These are phyloP conservation scores for Opisthocomus hoazin DNA, from an alignment of 2,113 vertebrate genomes.

Conservation along the genomic window DNA sequence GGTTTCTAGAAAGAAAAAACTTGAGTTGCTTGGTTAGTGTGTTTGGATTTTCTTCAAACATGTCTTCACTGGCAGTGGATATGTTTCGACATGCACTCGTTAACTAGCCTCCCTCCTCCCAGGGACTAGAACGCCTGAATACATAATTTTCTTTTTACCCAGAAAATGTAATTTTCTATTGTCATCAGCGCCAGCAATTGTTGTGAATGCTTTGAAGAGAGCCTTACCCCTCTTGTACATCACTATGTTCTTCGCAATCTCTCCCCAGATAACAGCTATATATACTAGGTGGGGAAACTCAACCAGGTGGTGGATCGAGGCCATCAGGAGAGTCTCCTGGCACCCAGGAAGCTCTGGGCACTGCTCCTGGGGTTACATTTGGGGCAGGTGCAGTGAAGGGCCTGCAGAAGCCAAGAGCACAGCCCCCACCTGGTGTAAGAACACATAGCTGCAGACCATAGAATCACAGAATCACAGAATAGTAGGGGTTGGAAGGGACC, in stretches of 20 bases:
- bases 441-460: accelerated
- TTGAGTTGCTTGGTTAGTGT: not conserved
- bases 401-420: not conserved
- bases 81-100: accelerated
- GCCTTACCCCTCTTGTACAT: not conserved
- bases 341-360: not conserved
- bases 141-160: not conserved
- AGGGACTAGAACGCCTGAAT: not conserved
- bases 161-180: not conserved
- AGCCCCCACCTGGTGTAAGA: not conserved
- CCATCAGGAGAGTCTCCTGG: not conserved
- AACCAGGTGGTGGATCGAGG: not conserved
- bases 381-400: not conserved
- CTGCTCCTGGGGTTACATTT: not conserved
- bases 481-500: too few relatives aligned
- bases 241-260: not conserved
- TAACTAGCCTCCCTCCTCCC: not conserved
- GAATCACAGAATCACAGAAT: too few relatives aligned
- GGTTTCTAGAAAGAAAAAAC: not conserved
- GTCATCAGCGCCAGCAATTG: not conserved
- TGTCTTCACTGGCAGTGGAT: not conserved
- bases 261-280: not conserved
- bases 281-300: not conserved
- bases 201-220: not conserved
- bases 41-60: not conserved